Percentiles rank a stretch among this genome's conserved stretches.
These are phyloP conservation scores for Hephaestus fuliginosus DNA, from an alignment of 2,797 vertebrate species.

Conservation along the genomic window DNA sequence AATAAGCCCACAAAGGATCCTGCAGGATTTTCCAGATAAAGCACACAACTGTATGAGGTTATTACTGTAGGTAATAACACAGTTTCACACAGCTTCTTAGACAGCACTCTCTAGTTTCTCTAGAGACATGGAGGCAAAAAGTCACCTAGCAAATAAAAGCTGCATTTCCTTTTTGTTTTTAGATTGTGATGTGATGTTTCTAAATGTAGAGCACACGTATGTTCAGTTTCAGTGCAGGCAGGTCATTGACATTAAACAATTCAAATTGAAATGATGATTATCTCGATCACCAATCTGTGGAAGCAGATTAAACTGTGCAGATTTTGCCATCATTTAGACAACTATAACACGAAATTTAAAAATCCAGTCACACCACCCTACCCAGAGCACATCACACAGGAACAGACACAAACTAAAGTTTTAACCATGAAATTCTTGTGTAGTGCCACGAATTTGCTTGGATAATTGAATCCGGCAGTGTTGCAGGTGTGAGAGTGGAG, in stretches of 20 bases:
- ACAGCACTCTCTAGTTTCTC: no score
- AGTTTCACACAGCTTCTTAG: no score
- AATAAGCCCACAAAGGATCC: no score
- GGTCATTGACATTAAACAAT: no score
- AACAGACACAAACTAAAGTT: background rate
- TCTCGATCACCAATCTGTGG: background rate
- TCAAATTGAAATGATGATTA: background rate
- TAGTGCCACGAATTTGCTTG: background rate
- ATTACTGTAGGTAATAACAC: no score
- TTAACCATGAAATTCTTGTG: background rate
- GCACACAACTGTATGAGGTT: no score
- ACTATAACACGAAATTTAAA: background rate
- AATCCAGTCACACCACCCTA: no score
- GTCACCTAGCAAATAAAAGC: background rate
- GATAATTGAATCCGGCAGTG: background rate
- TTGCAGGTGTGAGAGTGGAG: background rate
- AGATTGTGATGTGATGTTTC: constrained; percentile 1
- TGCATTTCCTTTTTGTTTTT: background rate
- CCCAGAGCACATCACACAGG: background rate
- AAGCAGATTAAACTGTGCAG: background rate
- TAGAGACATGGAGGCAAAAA: no score
- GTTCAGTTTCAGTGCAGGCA: no score
- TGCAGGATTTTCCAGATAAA: no score
- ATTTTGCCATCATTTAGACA: background rate
- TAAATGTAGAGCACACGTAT: background rate